A percentile compares a stretch with the other conserved stretches of the same genome.
These are phyloP conservation scores for Urocyon cinereoargenteus DNA, from an alignment of 2,797 vertebrate genomes.

Conservation along the genomic window DNA sequence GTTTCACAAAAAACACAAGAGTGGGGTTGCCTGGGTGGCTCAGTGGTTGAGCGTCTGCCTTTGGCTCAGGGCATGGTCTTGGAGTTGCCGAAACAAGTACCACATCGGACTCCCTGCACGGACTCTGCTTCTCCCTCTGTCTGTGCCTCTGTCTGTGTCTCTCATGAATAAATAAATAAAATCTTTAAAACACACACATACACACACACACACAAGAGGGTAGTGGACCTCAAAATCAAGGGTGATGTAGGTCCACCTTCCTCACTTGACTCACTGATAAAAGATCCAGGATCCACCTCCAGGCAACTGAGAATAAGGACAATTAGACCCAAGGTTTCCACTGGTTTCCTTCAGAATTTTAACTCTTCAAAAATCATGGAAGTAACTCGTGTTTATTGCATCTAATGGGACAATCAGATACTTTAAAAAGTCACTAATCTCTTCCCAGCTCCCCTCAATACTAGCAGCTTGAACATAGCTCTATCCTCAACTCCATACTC, in stretches of 20 bases:
- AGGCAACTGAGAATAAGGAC: background rate
- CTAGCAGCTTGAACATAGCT: background rate
- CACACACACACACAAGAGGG: background rate
- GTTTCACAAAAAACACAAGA: background rate
- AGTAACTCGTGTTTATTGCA: background rate
- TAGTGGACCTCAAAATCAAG: background rate
- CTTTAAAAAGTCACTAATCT: background rate
- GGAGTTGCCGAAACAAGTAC: too few relatives aligned
- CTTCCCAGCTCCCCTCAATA: background rate
- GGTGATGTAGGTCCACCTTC: background rate
- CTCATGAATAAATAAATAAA: too few relatives aligned
- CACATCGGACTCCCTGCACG: too few relatives aligned
- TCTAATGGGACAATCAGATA: background rate
- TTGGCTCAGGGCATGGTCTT: too few relatives aligned
- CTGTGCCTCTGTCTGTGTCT: too few relatives aligned
- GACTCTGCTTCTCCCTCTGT: too few relatives aligned
- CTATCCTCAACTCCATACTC: background rate
- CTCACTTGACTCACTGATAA: background rate
- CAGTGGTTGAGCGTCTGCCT: too few relatives aligned
- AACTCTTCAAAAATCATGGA: background rate
- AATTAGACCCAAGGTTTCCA: background rate
- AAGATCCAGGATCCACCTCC: background rate
- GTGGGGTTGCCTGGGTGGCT: too few relatives aligned
- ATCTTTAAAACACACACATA: too few relatives aligned
- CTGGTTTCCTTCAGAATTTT: slow-evolving; percentile 29